A percentile compares a stretch with the other conserved stretches of the same genome.
Evolutionary conservation across 2,888 invertebrate genomes (phyloP).

Genomic region (Dorcus hopei): DNA sequence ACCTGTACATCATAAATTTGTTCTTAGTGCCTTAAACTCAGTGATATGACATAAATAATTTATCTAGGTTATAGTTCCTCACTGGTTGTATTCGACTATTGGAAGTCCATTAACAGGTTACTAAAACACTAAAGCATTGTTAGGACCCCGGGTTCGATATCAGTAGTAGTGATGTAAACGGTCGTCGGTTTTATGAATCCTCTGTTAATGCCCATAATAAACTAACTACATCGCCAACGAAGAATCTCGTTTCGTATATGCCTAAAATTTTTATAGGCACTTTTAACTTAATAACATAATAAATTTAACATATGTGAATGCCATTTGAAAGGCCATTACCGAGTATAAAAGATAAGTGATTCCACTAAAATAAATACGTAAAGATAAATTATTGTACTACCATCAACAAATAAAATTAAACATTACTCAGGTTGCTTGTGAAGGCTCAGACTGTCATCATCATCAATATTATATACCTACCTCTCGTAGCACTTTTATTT

Average conservation of each 20-base stretch:
- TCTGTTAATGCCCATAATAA: slow-evolving; percentile 36
- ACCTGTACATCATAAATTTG: too few species aligned
- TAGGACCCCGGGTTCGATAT: slow-evolving; percentile 19
- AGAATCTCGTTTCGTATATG: slow-evolving; percentile 28
- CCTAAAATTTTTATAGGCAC: slow-evolving; percentile 40
- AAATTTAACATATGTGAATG: slow-evolving; percentile 49
- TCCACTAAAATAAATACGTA: slow-evolving; percentile 17
- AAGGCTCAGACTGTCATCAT: too few species aligned
- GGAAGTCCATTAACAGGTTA: slow-evolving; percentile 27
- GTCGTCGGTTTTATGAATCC: slow-evolving; percentile 32
- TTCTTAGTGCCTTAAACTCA: too few species aligned
- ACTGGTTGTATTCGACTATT: slow-evolving; percentile 22
- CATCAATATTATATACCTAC: too few species aligned
- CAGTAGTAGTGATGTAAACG: slow-evolving; percentile 29
- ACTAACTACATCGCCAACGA: slow-evolving; percentile 24
- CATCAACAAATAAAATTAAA: slow-evolving; percentile 1
- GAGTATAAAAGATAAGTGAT: slow-evolving; percentile 20
- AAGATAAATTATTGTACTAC: slow-evolving; percentile 16
- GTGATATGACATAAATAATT: too few species aligned
- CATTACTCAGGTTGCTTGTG: neutral
- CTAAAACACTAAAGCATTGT: slow-evolving; percentile 27
- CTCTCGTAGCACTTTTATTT: too few species aligned
- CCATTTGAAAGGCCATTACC: slow-evolving; percentile 37
- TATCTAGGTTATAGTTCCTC: neutral
- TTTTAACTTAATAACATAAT: slow-evolving; percentile 47